phyloP scores from a whole-genome alignment of 2,113 vertebrate genomes.

The Nymphicus hollandicus region DNA sequence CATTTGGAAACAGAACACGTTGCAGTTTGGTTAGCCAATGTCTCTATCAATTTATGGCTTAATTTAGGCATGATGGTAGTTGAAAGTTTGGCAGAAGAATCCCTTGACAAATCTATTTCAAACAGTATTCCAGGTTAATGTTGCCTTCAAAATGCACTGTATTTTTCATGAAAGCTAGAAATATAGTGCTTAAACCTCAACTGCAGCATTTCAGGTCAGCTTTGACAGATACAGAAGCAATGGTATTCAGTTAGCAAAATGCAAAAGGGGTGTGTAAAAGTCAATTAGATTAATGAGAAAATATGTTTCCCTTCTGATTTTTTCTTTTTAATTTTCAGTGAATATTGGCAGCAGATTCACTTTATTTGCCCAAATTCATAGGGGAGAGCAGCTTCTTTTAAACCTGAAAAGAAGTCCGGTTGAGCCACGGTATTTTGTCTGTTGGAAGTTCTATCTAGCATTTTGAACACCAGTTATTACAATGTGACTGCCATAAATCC shows the following conservation, averaged over 20 bases:
- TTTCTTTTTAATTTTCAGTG: neutral
- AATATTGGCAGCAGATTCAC: neutral
- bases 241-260: neutral
- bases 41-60: neutral
- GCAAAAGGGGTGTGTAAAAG: neutral
- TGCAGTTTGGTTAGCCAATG: neutral
- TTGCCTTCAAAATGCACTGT: neutral
- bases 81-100: neutral
- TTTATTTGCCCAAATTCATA: neutral
- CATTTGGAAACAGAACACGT: accelerated
- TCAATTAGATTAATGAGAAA: neutral
- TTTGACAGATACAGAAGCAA: neutral
- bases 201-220: neutral
- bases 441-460: neutral
- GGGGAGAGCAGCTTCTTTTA: neutral
- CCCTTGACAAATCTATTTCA: neutral
- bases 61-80: neutral
- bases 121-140: neutral
- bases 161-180: neutral
- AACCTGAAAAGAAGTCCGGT: neutral
- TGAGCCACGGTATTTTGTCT: neutral
- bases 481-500: neutral
- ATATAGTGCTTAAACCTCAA: neutral
- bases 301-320: neutral
- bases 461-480: neutral